Base-by-base conservation (phyloP, 2,113 vertebrate species). In the Macquaria ambigua region DNA sequence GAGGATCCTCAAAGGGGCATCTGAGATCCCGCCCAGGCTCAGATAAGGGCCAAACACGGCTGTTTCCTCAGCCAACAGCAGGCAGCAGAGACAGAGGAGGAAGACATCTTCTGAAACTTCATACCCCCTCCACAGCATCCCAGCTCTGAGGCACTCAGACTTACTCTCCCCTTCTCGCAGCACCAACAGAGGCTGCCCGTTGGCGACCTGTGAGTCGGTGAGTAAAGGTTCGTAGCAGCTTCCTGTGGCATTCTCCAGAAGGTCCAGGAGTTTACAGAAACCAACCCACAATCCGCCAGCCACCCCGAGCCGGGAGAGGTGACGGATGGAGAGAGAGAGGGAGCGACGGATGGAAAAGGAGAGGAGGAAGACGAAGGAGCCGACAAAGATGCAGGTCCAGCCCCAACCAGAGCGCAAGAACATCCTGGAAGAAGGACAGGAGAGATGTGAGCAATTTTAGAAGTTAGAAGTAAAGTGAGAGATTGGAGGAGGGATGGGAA, bases 401-500 rank as follows among this genome's bases (percentile, higher is more conserved):
- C 97, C 97, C 96, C 97, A 98, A 4, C 97, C 97, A 0, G 97
- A 98, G 69, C 95, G 94, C 88, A 97, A 91, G 91, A 97, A 97
- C 50, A 96, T 94, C 93, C 97, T 98, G 94, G 43, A 84, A 31
- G 68, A 37, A 74, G 37, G 52, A 66, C 62, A 79, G 20, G 16
- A 63, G n/a, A 68, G 6, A 6, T 15, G 25, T n/a, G 12, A 59
- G 18, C 34, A 15, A 25, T 3, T 61, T 74, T 15, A 9, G 15
- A 28, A 34, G 34, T 34, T 34, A 34, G 3, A 34, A 28, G n/a
- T 31, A 16, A 69, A 43, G 34, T 11, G 6, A 31, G 21, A 53
- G 58, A 64, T 5, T 41, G 9, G 15, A 71, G 23, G 18, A 34
- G 2, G 20, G 9, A 77, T 63, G 59, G 46, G 15, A 53, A 50